Evolutionary conservation across 2,113 vertebrate species (phyloP).

Genomic region (Dipodomys spectabilis): DNA sequence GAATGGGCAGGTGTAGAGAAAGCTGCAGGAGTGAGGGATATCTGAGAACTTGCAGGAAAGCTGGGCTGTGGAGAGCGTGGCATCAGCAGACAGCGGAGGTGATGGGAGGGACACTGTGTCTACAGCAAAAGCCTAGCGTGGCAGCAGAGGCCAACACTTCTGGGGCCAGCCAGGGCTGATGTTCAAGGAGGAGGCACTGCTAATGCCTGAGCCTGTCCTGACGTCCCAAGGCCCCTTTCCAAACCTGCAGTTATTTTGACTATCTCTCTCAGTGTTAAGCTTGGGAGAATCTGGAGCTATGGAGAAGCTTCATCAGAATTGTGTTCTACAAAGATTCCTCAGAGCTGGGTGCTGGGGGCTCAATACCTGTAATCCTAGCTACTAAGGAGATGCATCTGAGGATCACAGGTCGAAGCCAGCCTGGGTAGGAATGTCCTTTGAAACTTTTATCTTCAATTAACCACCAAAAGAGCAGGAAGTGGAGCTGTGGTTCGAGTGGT

Average conservation of each 20-base stretch:
- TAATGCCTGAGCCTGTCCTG: not conserved
- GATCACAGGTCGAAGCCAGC: no score
- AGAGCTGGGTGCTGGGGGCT: not conserved
- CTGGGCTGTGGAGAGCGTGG: no score
- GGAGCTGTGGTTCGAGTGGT: no score
- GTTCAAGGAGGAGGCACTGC: not conserved
- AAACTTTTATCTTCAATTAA: no score
- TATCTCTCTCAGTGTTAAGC: not conserved
- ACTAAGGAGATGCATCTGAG: no score
- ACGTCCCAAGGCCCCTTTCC: not conserved
- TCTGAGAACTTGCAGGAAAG: not conserved
- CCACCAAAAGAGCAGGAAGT: no score
- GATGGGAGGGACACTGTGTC: not conserved
- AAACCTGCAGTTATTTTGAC: constrained; percentile 13
- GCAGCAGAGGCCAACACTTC: not conserved
- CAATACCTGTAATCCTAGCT: no score
- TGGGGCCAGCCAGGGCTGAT: not conserved
- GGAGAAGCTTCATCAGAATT: not conserved
- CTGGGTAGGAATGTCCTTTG: no score
- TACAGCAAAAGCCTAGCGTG: not conserved
- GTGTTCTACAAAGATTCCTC: constrained; percentile 20
- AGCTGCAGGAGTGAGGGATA: not conserved
- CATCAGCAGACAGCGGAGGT: no score
- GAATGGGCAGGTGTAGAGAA: not conserved
- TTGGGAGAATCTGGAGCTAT: constrained; percentile 33